Base-by-base conservation (phyloP, 2,113 vertebrate genomes). In the Isichthys henryi region DNA sequence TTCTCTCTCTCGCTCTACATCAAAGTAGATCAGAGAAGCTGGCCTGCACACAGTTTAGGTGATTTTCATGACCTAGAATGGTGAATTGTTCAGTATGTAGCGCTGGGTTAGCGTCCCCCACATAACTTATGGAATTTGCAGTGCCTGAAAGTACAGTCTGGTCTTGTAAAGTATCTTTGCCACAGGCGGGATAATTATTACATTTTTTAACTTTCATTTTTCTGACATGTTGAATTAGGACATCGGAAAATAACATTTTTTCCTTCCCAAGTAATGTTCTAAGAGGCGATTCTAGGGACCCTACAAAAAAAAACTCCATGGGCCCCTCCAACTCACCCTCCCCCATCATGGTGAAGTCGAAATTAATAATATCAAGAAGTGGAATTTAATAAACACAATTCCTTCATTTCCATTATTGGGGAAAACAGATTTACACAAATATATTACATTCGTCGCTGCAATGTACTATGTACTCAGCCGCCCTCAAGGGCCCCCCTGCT, bases 21-120 rank as follows among this genome's bases (percentile, higher is more conserved):
- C 89, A 89, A 86, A 89, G 89, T 13, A 66, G 31, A 62, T 70
- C 53, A 89, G 83, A 70, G 21, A 85, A 89, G 39, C 21, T 53
- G 88, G 21, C 27, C 49, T n/a, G 23, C 39, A 13, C 11, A 46
- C 52, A 89, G 53, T 89, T 74, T 86, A 89, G 82, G 88, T n/a
- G 80, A 66, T 5, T 15, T 82, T 23, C 9, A 27, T 62, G 17
- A 89, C 27, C 83, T 89, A 83, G 83, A 86, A 17, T 21, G 49
- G 27, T 39, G 62, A 89, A 70, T 45, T 53, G 27, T 52, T 52
- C 43, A 6, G 48, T 86, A 13, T 31, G 52, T n/a, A 86, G 82
- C 8, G 1, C 48, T 45, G 27, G 49, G 31, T 48, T 39, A 35
- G 31, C 3, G 31, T 39, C 13, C 11, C 5, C 70, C 31, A 77